Percentiles rank a stretch among this genome's conserved stretches.
Conservation (phyloP, 1,140 invertebrate species). For the Ditylenchus dipsaci region DNA sequence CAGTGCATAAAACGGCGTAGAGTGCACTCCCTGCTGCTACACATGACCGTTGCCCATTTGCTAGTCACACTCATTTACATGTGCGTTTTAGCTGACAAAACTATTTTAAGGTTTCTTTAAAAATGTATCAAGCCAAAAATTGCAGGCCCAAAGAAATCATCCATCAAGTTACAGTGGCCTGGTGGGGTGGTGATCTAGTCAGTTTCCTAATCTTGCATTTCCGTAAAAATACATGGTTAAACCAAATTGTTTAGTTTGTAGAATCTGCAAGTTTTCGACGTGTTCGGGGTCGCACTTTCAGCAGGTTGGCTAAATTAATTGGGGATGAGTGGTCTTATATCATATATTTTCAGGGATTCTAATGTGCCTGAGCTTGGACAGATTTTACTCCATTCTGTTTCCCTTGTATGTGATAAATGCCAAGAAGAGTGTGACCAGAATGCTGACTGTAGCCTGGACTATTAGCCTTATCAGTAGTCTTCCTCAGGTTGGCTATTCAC, state of each 20-base stretch:
- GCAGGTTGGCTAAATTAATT: constrained; percentile 24
- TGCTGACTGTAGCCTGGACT: constrained; percentile 72
- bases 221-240: not conserved
- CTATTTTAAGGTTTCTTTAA: no score
- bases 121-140: no score
- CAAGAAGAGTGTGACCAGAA: constrained; percentile 56
- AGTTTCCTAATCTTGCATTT: constrained; percentile 6
- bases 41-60: constrained; percentile 57
- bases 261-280: constrained; percentile 58
- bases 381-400: constrained; percentile 57
- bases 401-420: constrained; percentile 55
- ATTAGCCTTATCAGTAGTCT: constrained; percentile 73
- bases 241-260: constrained; percentile 44
- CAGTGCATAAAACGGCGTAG: constrained; percentile 49
- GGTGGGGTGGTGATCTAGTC: constrained; percentile 52
- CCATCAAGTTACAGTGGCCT: constrained; percentile 52
- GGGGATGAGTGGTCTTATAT: not conserved
- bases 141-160: constrained; percentile 54
- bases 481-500: constrained; percentile 67
- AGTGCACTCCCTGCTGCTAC: constrained; percentile 52
- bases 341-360: constrained; percentile 30
- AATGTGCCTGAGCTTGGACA: constrained; percentile 52
- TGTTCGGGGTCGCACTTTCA: constrained; percentile 50
- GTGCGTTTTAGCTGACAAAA: no score
- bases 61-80: constrained; percentile 43